Percentiles rank a stretch among this genome's conserved stretches.
phyloP scores from a whole-genome alignment of 2,797 vertebrate genomes.

The Phoeniculus purpureus region DNA sequence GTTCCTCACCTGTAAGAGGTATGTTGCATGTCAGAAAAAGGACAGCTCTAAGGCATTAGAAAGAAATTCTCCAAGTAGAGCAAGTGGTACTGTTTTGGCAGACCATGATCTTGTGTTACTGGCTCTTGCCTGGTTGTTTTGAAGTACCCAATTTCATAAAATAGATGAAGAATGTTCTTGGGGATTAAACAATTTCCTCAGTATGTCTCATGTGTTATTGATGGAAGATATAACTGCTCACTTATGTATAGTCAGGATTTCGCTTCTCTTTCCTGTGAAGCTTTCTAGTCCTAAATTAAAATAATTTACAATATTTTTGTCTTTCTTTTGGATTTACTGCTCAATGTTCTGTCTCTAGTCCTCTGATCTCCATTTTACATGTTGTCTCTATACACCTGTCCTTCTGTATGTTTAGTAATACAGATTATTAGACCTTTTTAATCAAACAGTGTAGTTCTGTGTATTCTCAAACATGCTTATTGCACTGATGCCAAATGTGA shows the following conservation, averaged over 20 bases:
- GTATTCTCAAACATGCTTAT: background rate
- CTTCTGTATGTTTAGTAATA: background rate
- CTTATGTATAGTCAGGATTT: background rate
- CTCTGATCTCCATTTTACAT: background rate
- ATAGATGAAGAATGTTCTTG: background rate
- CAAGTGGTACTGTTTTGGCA: background rate
- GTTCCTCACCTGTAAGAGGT: background rate
- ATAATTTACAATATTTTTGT: background rate
- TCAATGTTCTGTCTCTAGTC: background rate
- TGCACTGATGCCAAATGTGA: background rate
- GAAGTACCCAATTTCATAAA: background rate
- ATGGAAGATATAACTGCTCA: background rate
- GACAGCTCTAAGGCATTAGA: background rate
- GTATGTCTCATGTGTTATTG: background rate
- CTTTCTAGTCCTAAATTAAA: background rate
- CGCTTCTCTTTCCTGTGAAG: background rate
- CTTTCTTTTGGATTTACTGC: background rate
- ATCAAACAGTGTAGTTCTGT: fast-evolving
- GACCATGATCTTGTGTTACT: background rate
- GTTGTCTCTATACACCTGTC: background rate
- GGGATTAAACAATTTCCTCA: background rate
- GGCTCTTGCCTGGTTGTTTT: background rate
- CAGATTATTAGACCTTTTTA: background rate
- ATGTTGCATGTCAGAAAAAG: background rate
- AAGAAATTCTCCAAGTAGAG: background rate